Conservation (phyloP, 2,888 invertebrate genomes). For the Mesorhabditis belari region DNA sequence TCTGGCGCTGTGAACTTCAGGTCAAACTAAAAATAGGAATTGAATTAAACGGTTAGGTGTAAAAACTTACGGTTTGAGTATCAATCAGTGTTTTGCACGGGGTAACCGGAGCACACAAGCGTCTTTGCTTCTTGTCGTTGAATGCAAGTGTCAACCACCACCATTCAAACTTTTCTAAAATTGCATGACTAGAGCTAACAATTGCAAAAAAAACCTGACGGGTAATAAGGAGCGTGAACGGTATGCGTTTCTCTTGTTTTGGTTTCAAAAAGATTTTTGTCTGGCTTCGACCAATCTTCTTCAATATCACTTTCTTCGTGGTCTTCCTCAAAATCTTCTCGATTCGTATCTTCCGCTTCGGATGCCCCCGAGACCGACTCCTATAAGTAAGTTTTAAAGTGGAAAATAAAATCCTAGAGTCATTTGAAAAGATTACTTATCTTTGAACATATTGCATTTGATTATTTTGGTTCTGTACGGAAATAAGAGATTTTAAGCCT, state of each 20-base stretch:
- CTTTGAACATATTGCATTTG: too few species aligned
- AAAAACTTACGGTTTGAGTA: conserved; percentile 61
- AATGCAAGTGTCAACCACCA: conserved; percentile 90
- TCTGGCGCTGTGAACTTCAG: conserved; percentile 91
- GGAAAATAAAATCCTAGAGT: not conserved
- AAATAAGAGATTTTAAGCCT: too few species aligned
- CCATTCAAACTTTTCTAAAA: conserved; percentile 83
- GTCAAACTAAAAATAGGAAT: conserved; percentile 61
- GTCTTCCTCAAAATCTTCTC: not conserved
- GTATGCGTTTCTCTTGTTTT: conserved; percentile 85
- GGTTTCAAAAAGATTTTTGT: conserved; percentile 57
- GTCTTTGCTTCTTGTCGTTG: conserved; percentile 73
- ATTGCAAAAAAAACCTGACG: conserved; percentile 59
- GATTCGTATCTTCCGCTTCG: conserved; percentile 13
- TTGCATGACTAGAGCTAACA: not conserved
- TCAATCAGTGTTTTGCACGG: conserved; percentile 84
- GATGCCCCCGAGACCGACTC: conserved; percentile 14
- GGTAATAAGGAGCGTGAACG: conserved; percentile 94
- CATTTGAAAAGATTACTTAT: too few species aligned
- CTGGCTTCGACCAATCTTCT: not conserved
- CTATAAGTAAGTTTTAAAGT: not conserved
- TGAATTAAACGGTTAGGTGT: not conserved
- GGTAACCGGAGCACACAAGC: conserved; percentile 82
- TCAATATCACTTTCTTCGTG: conserved; percentile 7
- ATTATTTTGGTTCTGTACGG: too few species aligned